phyloP scores from a whole-genome alignment of 2,113 vertebrate genomes.

The Sula dactylatra region DNA sequence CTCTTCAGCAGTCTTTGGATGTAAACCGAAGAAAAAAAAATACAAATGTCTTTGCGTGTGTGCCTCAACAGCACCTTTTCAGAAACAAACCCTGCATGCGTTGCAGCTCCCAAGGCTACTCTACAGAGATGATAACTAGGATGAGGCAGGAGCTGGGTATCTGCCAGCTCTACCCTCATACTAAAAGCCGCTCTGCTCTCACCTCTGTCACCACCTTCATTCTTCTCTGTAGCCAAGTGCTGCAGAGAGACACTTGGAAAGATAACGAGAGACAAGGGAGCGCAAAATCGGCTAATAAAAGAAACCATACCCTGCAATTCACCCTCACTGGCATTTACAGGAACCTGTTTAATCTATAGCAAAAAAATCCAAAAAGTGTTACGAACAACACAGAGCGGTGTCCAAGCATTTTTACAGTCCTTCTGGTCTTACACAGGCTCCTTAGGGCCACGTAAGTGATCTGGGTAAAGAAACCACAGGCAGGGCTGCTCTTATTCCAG shows the following conservation, averaged over 20 bases:
- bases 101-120: constrained; percentile 6
- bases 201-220: not conserved
- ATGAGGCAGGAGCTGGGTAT: not conserved
- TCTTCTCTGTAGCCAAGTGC: not conserved
- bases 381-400: not conserved
- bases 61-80: constrained; percentile 49
- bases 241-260: not conserved
- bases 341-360: not conserved
- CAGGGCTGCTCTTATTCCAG: not conserved
- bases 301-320: not conserved
- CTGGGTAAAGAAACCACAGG: not conserved
- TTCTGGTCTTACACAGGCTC: not conserved
- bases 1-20: not conserved
- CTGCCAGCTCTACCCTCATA: not conserved
- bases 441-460: not conserved
- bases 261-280: constrained; percentile 17
- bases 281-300: not conserved
- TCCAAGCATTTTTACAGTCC: not conserved
- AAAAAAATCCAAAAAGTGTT: too few species aligned
- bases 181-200: not conserved
- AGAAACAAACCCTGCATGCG: constrained; percentile 17
- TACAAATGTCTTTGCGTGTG: not conserved
- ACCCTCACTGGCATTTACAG: not conserved
- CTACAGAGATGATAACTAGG: constrained; percentile 24
- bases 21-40: constrained; percentile 2